Evolutionary conservation across 2,888 invertebrate species (phyloP), one percentile per base, ranked within the genome.

Genomic region (Lycophotia porphyrea): DNA sequence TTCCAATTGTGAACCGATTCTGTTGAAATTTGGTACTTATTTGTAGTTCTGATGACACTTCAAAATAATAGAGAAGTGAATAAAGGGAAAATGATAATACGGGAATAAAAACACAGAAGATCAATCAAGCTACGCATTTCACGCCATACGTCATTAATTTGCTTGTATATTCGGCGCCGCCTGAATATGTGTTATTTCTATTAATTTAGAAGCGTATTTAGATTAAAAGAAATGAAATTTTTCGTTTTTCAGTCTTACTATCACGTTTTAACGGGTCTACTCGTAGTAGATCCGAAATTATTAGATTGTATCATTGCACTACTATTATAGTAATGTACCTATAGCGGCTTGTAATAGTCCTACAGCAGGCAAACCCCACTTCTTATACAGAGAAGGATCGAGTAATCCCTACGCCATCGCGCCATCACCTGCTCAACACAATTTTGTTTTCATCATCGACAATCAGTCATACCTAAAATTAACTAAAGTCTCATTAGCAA

Each of bases 281-380:
- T n/a, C n/a, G n/a, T n/a, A n/a, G 18, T 21, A 71, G 52, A 47
- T 52, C 36, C n/a, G 18, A 55, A 39, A 63, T n/a, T 47, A 55
- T 64, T 80, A 34, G 36, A 63, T 47, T 63, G n/a, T 72, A 72
- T 71, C 31, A 55, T 72, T 77, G 52, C 55, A 31, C 44, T 63
- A 31, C 63, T 55, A 72, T 78, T 64, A 72, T 47, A 27, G n/a
- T 18, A n/a, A 67, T n/a, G n/a, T n/a, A n/a, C 60, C 34, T 77
- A 24, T 18, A 39, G n/a, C 24, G n/a, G 18, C 9, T 34, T 58
- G 44, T 34, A 31, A 75, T 27, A 27, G 47, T 15, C 11, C 21
- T 34, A 31, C 42, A 11, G 36, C 79, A 71, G 71, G 36, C 63
- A 63, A 52, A 63, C 15, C 3, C 27, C n/a, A 71, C 44, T 63